Base-by-base conservation (phyloP, 2,888 invertebrate genomes). In the Toxonevra muliebris region DNA sequence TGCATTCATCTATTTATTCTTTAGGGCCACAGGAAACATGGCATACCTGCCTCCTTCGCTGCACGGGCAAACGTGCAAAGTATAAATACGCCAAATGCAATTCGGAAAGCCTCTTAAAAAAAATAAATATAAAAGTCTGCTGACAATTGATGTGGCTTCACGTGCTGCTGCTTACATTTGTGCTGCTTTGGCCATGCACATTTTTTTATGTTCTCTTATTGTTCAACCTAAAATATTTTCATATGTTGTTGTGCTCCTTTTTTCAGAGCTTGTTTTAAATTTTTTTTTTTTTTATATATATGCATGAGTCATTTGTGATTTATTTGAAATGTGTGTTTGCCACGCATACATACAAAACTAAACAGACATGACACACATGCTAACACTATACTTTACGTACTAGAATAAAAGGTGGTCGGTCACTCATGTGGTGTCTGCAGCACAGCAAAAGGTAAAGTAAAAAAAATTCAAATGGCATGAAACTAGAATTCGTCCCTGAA, bases 111-210 rank as follows among this genome's bases (percentile, higher is more conserved):
- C 30, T 30, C 30, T 30, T 2, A 30, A 30, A 30, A 30, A 7
- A 30, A 30, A 30, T 4, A 7, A 30, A 7, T 30, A 30, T 30
- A 30, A 10, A 41, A 52, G 15, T 61, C 30, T 52, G 30, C 11
- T 55, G 65, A 52, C 50, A 65, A 65, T 65, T 58, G 50, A 50
- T 58, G 57, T 50, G 65, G 58, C 58, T 65, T 58, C 57, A 52
- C 58, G 57, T 65, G 64, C 50, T 57, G 64, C 50, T 40, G 17
- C n/a, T 17, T 30, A 50, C 15, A 52, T 52, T 15, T 9, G 52
- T 15, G 12, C 17, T 15, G n/a, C 50, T 50, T 20, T 41, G n/a
- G 19, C 7, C 10, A 20, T 30, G n/a, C 13, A 30, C 30, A 30
- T 55, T 30, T 50, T 20, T 11, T 63, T 57, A 40, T 48, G 63